Percentiles rank a stretch among this genome's conserved stretches.
Conservation (phyloP, 1,140 invertebrate genomes). For the Oryctes rhinoceros region DNA sequence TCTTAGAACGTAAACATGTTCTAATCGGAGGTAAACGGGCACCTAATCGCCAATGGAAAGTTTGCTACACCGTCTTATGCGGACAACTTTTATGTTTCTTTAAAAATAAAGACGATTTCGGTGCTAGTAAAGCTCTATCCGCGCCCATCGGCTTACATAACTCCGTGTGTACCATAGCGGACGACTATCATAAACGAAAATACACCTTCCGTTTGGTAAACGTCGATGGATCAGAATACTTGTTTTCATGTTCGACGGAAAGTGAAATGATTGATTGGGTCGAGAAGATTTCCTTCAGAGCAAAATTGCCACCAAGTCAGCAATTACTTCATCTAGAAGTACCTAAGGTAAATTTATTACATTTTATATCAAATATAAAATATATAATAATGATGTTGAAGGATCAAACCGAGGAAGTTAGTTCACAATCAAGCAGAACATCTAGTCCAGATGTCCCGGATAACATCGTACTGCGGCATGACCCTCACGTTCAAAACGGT, state of each 20-base stretch:
- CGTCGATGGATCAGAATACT: conserved; percentile 91
- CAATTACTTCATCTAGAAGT: conserved; percentile 85
- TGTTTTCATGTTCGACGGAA: conserved; percentile 81
- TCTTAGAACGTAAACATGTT: conserved; percentile 94
- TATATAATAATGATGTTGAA: conserved; percentile 42
- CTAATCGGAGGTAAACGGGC: conserved; percentile 94
- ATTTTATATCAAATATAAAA: conserved; percentile 38
- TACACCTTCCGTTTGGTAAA: conserved; percentile 90
- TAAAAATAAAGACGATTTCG: conserved; percentile 93
- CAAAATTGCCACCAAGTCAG: conserved; percentile 86
- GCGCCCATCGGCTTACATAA: conserved; percentile 91
- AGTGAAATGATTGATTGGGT: conserved; percentile 92
- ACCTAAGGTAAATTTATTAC: conserved; percentile 53
- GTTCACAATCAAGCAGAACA: conserved; percentile 60
- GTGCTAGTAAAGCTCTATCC: conserved; percentile 84
- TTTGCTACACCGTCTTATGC: conserved; percentile 93
- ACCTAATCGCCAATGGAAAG: conserved; percentile 94
- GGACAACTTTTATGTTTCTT: conserved; percentile 98
- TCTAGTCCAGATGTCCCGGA: conserved; percentile 60
- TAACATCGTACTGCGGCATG: conserved; percentile 52
- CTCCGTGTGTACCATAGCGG: conserved; percentile 82
- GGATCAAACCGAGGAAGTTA: conserved; percentile 58
- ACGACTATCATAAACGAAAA: conserved; percentile 95
- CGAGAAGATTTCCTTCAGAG: conserved; percentile 92
- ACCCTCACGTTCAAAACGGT: conserved; percentile 53